Conservation (phyloP, 64 coral and sea anemone species). For the Porites australiensis region DNA sequence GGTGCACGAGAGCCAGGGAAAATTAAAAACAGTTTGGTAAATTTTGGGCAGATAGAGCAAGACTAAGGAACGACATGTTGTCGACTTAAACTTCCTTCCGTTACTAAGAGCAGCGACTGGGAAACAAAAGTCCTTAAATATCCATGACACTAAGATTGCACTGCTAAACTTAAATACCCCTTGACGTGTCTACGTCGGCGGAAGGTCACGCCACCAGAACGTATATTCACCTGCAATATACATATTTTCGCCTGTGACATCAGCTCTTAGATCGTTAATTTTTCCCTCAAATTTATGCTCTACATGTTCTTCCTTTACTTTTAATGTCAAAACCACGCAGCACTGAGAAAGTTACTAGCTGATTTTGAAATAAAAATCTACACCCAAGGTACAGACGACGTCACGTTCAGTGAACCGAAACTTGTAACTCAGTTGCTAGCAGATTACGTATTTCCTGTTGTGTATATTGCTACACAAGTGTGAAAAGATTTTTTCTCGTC, state of each 20-base stretch:
- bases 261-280: neutral
- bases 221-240: neutral
- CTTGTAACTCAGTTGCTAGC: neutral
- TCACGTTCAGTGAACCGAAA: neutral
- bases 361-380: neutral
- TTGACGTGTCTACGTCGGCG: neutral
- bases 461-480: neutral
- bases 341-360: neutral
- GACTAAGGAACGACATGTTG: too few species aligned
- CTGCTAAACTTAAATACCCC: neutral
- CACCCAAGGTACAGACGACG: neutral
- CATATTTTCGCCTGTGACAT: neutral
- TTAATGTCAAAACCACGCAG: neutral
- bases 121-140: too few species aligned
- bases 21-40: too few species aligned
- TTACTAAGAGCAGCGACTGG: too few species aligned
- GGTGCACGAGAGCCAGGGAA: too few species aligned
- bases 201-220: neutral
- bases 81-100: too few species aligned
- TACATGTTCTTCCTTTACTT: neutral
- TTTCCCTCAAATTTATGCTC: neutral
- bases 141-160: neutral
- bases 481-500: neutral
- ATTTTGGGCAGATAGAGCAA: too few species aligned
- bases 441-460: slow-evolving; percentile 13